These are phyloP conservation scores for Acanthosoma haemorrhoidale DNA, from an alignment of 2,888 invertebrate species.

Conservation along the genomic window DNA sequence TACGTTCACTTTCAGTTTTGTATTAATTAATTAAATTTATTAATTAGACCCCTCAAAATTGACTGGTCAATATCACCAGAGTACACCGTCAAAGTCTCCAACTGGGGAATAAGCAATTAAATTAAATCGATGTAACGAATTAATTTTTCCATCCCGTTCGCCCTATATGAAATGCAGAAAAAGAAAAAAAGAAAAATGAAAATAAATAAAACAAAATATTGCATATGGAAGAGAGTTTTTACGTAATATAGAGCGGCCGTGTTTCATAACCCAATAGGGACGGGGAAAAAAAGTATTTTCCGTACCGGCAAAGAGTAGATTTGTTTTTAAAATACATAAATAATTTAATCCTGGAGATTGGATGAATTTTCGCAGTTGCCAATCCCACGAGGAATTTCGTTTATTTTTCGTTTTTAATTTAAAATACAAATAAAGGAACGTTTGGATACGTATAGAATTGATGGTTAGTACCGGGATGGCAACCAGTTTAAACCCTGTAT, in stretches of 20 bases:
- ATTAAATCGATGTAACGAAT: neutral
- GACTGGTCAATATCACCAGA: too few species aligned
- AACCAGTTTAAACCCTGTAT: neutral
- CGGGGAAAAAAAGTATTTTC: neutral
- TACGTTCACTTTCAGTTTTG: too few species aligned
- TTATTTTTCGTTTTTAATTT: constrained; percentile 7
- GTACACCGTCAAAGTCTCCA: too few species aligned
- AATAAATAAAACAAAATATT: neutral
- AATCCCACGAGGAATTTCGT: neutral
- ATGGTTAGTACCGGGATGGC: neutral
- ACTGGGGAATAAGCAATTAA: neutral
- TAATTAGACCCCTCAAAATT: too few species aligned
- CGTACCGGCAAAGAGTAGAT: neutral
- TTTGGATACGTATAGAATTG: neutral
- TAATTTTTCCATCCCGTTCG: neutral
- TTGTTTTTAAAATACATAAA: constrained; percentile 17
- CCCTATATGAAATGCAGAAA: neutral
- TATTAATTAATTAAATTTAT: too few species aligned
- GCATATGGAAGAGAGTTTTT: constrained; percentile 1
- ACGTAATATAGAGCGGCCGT: neutral
- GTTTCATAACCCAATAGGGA: constrained; percentile 1
- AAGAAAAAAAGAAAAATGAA: neutral
- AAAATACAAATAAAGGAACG: neutral
- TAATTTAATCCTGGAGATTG: constrained; percentile 8
- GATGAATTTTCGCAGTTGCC: neutral